Percentiles rank a stretch among this genome's conserved stretches.
phyloP scores from a whole-genome alignment of 1,140 invertebrate genomes.

The Ceratoteleas bidentatus region DNA sequence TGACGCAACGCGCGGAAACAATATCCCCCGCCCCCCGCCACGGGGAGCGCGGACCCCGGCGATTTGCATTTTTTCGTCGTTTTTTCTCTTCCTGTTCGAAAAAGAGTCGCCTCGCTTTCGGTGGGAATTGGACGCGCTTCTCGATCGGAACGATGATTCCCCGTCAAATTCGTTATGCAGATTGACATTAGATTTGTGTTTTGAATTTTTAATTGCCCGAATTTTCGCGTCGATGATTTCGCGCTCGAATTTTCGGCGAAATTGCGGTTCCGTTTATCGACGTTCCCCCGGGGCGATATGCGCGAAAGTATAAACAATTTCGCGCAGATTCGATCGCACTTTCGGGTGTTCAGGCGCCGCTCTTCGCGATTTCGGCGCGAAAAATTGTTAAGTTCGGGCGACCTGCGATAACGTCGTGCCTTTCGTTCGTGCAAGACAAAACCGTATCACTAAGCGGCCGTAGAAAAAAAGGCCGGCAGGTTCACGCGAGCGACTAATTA shows the following conservation, averaged over 20 bases:
- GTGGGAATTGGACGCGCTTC: conserved; percentile 13
- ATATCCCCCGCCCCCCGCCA: no score
- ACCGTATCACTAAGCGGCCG: no score
- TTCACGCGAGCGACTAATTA: conserved; percentile 3
- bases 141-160: conserved; percentile 33
- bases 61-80: no score
- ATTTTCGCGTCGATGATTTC: conserved; percentile 14
- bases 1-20: no score
- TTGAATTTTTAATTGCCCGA: conserved; percentile 24
- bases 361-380: not conserved
- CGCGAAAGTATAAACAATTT: conserved; percentile 19
- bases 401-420: not conserved
- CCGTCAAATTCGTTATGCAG: conserved; percentile 28
- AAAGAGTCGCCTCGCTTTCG: no score
- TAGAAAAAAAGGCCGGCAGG: not conserved
- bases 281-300: not conserved
- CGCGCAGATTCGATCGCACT: conserved; percentile 2
- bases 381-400: not conserved
- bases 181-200: conserved; percentile 32
- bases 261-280: no score
- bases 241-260: not conserved
- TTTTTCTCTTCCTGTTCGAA: no score
- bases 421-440: no score
- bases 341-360: not conserved
- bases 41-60: no score